phyloP scores from a whole-genome alignment of 2,888 invertebrate species.

The Drosophila melanosoma region DNA sequence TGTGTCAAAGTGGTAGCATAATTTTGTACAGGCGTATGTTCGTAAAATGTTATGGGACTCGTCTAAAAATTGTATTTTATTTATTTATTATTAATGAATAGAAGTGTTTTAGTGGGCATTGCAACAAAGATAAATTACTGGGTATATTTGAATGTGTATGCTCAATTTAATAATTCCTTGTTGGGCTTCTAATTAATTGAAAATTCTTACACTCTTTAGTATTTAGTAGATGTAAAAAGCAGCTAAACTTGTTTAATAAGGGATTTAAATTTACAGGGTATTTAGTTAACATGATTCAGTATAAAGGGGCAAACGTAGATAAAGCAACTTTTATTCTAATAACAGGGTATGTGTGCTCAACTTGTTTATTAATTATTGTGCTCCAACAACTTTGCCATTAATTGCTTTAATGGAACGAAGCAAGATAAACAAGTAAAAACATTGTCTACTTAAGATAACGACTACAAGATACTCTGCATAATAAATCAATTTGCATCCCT shows the following conservation, averaged over 20 bases:
- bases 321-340: background rate
- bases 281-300: background rate
- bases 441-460: background rate
- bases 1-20: background rate
- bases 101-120: background rate
- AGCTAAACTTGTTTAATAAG: background rate
- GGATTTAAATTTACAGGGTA: background rate
- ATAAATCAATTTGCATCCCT: background rate
- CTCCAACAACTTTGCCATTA: conserved; percentile 39
- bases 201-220: too few species aligned
- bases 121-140: background rate
- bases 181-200: background rate
- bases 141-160: background rate
- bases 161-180: background rate
- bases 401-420: conserved; percentile 62
- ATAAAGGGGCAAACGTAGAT: background rate
- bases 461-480: background rate
- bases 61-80: background rate
- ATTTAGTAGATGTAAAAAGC: background rate
- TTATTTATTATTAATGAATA: background rate
- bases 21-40: background rate
- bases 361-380: background rate
- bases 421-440: conserved; percentile 51
- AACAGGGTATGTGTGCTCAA: background rate
- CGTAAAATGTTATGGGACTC: background rate